A percentile compares a stretch with the other conserved stretches of the same genome.
phyloP scores from a whole-genome alignment of 1,140 invertebrate genomes.

The Dreissena polymorpha region DNA sequence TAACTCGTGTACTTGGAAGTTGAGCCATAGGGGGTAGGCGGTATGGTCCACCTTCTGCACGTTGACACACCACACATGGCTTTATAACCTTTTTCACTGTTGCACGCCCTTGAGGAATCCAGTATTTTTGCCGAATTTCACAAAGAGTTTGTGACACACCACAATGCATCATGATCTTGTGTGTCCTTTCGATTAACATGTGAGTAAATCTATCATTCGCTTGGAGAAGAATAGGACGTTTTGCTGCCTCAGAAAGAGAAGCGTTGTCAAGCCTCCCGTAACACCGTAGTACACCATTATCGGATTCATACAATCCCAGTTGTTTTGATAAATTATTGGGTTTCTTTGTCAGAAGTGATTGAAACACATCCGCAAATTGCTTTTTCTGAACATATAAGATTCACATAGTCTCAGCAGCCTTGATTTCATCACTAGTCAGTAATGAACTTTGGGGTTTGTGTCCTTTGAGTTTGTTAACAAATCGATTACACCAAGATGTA shows the following conservation, averaged over 20 bases:
- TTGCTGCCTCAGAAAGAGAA: neutral
- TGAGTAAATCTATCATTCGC: slow-evolving; percentile 9
- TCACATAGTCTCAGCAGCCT: neutral
- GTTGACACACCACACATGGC: neutral
- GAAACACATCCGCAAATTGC: neutral
- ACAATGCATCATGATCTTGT: slow-evolving; percentile 14
- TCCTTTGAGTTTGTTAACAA: too few species aligned
- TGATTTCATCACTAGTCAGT: neutral
- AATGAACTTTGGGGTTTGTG: too few species aligned
- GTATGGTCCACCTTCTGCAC: slow-evolving; percentile 4
- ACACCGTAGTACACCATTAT: slow-evolving; percentile 13
- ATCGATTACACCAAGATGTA: neutral
- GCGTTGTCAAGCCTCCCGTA: slow-evolving; percentile 9
- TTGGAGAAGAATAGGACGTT: neutral
- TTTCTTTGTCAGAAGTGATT: neutral
- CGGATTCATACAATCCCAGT: neutral
- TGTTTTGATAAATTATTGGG: slow-evolving; percentile 6
- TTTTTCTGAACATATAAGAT: neutral
- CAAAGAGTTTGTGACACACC: slow-evolving; percentile 16
- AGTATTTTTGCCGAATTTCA: slow-evolving; percentile 24
- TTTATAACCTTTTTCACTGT: neutral
- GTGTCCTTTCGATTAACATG: slow-evolving; percentile 8
- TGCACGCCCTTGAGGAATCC: slow-evolving; percentile 25
- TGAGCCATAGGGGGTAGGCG: neutral
- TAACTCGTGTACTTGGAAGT: neutral